These are phyloP conservation scores for Chrysotoxum bicinctum DNA, from an alignment of 2,888 invertebrate genomes.

Conservation along the genomic window DNA sequence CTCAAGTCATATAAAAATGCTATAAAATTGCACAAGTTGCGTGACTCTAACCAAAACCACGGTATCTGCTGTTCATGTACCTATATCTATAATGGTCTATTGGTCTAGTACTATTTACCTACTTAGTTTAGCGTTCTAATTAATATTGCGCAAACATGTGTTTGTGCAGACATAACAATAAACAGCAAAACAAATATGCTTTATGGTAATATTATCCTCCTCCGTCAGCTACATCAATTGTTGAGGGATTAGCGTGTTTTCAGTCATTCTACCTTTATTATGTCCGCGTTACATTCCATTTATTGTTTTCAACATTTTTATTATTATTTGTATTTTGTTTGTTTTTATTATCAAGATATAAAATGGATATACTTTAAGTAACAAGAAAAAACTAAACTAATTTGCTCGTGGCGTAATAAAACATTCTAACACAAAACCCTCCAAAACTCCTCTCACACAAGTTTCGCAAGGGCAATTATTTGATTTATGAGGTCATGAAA, in stretches of 20 bases:
- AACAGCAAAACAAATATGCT: constrained; percentile 44
- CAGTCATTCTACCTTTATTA: not conserved
- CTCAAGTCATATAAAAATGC: too few relatives aligned
- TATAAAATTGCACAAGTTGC: too few relatives aligned
- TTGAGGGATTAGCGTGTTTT: constrained; percentile 68
- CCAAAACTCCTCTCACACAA: not conserved
- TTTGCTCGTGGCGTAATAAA: constrained; percentile 32
- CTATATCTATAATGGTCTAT: not conserved
- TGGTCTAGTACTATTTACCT: not conserved
- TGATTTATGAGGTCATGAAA: constrained; percentile 72
- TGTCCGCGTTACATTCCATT: constrained; percentile 38
- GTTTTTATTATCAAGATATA: constrained; percentile 35
- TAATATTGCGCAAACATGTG: constrained; percentile 66
- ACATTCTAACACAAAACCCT: constrained; percentile 4
- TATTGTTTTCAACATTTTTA: constrained; percentile 1
- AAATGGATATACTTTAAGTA: constrained; percentile 14
- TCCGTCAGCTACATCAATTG: constrained; percentile 56
- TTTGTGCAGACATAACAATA: constrained; percentile 31
- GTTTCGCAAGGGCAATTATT: constrained; percentile 14
- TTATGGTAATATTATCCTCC: constrained; percentile 46
- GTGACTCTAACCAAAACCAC: constrained; percentile 20
- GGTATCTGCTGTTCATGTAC: not conserved
- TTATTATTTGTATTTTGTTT: constrained; percentile 1
- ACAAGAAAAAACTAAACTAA: constrained; percentile 60
- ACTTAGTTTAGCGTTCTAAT: constrained; percentile 56